Evolutionary conservation across 1,140 invertebrate genomes (phyloP).

Genomic region (Augochlora pura): DNA sequence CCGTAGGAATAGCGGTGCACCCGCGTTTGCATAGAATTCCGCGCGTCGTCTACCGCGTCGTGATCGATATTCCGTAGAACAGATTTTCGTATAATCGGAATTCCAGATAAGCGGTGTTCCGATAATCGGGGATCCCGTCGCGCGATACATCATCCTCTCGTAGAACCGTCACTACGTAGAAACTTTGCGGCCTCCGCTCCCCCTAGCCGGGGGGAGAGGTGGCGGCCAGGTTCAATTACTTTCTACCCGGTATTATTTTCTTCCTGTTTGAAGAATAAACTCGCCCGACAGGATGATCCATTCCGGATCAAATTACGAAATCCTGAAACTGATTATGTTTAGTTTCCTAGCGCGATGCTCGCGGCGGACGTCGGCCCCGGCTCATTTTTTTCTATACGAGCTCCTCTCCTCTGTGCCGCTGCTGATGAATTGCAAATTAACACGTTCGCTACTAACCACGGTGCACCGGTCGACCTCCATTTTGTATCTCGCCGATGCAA

Average conservation of each 20-base stretch:
- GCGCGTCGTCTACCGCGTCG: neutral
- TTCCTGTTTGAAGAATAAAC: neutral
- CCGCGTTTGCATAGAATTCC: neutral
- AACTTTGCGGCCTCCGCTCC: neutral
- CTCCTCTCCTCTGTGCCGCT: too few relatives aligned
- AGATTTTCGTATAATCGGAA: conserved; percentile 47
- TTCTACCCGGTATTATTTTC: neutral
- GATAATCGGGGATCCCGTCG: conserved; percentile 26
- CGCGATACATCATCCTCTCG: conserved; percentile 31
- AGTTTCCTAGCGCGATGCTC: too few relatives aligned
- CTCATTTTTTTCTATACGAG: neutral
- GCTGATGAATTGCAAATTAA: neutral
- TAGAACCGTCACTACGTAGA: conserved; percentile 10
- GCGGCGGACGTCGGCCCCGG: neutral
- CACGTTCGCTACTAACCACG: neutral
- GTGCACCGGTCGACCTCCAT: too few relatives aligned
- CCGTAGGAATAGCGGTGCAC: neutral
- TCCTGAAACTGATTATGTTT: neutral
- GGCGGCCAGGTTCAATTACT: neutral
- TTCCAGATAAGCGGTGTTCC: conserved; percentile 32
- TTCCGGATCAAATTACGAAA: conserved; percentile 1
- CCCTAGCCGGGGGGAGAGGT: too few relatives aligned
- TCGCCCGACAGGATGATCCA: neutral
- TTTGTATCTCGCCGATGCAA: too few relatives aligned
- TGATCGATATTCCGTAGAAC: conserved; percentile 40